Conservation (phyloP, 2,113 vertebrate species). For the Phrynocephalus versicolor region DNA sequence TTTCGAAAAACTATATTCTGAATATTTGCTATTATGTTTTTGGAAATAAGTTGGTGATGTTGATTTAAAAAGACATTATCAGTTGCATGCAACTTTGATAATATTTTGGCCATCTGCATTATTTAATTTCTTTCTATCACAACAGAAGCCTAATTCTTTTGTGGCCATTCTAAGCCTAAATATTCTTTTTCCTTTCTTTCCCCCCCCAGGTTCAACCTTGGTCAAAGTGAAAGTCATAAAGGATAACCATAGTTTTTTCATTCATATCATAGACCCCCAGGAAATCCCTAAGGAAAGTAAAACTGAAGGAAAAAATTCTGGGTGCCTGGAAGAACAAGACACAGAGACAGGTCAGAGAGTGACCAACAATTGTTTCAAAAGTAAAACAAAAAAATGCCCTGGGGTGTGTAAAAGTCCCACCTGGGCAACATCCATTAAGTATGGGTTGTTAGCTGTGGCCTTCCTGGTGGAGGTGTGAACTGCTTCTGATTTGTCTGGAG, state of each 20-base stretch:
- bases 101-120: background rate
- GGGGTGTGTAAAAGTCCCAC: too few species aligned
- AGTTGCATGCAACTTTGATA: background rate
- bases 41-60: slow-evolving; percentile 14
- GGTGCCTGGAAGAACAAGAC: slow-evolving; percentile 44
- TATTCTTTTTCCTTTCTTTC: background rate
- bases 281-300: slow-evolving; percentile 36
- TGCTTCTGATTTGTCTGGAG: too few species aligned
- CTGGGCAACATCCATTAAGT: too few species aligned
- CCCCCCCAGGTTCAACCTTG: slow-evolving; percentile 77
- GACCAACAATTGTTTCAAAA: background rate
- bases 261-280: slow-evolving; percentile 79
- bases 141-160: background rate
- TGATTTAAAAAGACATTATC: slow-evolving; percentile 10
- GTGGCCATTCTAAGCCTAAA: background rate
- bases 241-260: slow-evolving; percentile 88
- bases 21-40: background rate
- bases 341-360: slow-evolving; percentile 48
- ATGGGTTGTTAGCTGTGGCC: too few species aligned
- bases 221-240: slow-evolving; percentile 86
- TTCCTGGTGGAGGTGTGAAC: too few species aligned
- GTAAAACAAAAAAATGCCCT: too few species aligned
- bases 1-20: background rate
- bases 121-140: background rate
- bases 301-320: slow-evolving; percentile 26